These are phyloP conservation scores for Cybosia mesomella DNA, from an alignment of 2,888 invertebrate genomes.

Conservation along the genomic window DNA sequence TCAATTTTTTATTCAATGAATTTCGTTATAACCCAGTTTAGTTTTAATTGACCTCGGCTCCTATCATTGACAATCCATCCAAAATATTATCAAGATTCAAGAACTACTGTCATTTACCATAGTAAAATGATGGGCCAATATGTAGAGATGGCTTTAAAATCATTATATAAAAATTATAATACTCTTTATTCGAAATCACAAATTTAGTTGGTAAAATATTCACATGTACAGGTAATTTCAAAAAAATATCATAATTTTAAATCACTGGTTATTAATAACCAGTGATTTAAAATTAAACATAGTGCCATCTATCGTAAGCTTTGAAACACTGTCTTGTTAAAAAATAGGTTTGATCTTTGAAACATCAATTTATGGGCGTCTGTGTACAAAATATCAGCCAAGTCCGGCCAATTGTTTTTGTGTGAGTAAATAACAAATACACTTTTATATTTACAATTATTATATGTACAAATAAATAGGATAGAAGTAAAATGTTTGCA, in stretches of 20 bases:
- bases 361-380: neutral
- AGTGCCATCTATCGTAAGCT: neutral
- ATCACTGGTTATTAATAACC: too few species aligned
- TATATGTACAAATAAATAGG: too few species aligned
- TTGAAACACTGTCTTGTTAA: neutral
- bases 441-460: neutral
- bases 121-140: neutral
- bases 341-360: neutral
- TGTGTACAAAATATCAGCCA: neutral
- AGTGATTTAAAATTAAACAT: neutral
- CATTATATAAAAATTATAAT: neutral
- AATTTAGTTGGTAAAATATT: slow-evolving; percentile 26
- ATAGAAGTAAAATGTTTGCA: too few species aligned
- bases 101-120: neutral
- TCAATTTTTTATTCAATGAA: too few species aligned
- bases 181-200: slow-evolving; percentile 40
- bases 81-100: neutral
- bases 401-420: neutral
- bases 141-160: neutral
- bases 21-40: neutral
- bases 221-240: neutral
- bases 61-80: neutral
- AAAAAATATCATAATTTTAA: neutral
- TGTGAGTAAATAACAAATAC: neutral
- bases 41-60: neutral